These are phyloP conservation scores for Danio tinwini DNA, from an alignment of 2,797 vertebrate species.

Conservation along the genomic window DNA sequence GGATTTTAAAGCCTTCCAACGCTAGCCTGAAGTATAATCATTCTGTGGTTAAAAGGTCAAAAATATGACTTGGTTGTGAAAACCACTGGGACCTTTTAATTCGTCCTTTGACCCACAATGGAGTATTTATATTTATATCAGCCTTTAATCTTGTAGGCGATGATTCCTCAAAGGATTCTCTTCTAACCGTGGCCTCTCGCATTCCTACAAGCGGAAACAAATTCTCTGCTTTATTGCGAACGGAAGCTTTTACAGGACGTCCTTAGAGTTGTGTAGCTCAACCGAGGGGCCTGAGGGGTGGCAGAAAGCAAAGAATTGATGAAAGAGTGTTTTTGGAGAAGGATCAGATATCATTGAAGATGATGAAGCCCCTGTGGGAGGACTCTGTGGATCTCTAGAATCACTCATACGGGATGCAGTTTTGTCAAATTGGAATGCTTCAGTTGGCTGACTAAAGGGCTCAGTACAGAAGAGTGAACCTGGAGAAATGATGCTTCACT, in stretches of 20 bases:
- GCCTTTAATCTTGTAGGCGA: slow-evolving; percentile 26
- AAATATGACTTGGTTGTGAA: slow-evolving; percentile 1
- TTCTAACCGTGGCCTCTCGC: not conserved
- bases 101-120: slow-evolving; percentile 4
- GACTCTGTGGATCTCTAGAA: slow-evolving; percentile 35
- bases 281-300: slow-evolving; percentile 16
- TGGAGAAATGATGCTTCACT: not conserved
- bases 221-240: slow-evolving; percentile 12
- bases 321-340: slow-evolving; percentile 40
- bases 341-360: slow-evolving; percentile 54
- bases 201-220: not conserved
- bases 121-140: slow-evolving; percentile 32
- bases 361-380: slow-evolving; percentile 40
- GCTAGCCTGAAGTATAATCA: not conserved
- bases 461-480: slow-evolving; percentile 4
- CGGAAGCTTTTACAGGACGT: slow-evolving; percentile 34
- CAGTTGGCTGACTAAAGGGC: slow-evolving; percentile 34
- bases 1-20: not conserved
- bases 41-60: slow-evolving; percentile 20
- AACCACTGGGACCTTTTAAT: not conserved
- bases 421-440: slow-evolving; percentile 49
- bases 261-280: slow-evolving; percentile 19
- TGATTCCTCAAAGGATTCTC: slow-evolving; percentile 23
- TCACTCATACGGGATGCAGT: slow-evolving; percentile 48
- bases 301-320: slow-evolving; percentile 30